Conservation (phyloP, 2,888 invertebrate species). For the Apodemia zela region DNA sequence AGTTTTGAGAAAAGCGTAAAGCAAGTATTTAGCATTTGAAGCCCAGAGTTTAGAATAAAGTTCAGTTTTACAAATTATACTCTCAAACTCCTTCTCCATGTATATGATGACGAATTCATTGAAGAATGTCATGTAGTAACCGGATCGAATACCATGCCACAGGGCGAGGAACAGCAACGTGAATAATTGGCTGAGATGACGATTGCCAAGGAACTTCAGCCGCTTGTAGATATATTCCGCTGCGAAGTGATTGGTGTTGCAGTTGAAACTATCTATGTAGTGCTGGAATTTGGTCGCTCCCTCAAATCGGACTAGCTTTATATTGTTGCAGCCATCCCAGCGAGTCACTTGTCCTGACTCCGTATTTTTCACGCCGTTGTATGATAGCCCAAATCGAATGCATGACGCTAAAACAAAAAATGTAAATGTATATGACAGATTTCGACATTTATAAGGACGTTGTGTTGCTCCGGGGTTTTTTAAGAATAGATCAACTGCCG, state of each 20-base stretch:
- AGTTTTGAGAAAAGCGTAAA: conserved; percentile 82
- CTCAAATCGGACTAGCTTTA: conserved; percentile 90
- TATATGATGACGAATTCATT: conserved; percentile 94
- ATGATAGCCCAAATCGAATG: conserved; percentile 87
- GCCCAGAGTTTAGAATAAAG: conserved; percentile 67
- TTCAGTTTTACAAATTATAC: conserved; percentile 74
- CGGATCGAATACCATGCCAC: conserved; percentile 97
- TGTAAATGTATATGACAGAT: too few species aligned
- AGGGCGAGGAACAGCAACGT: conserved; percentile 93
- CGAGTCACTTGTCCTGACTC: conserved; percentile 40
- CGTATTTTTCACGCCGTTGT: conserved; percentile 86
- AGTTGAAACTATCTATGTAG: conserved; percentile 95
- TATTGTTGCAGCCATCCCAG: conserved; percentile 96
- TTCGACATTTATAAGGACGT: too few species aligned
- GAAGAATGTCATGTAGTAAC: conserved; percentile 95
- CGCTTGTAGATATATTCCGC: conserved; percentile 96
- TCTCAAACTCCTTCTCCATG: conserved; percentile 88
- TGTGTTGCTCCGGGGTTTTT: too few species aligned
- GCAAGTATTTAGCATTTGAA: conserved; percentile 56
- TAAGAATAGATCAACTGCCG: too few species aligned
- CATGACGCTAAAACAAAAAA: conserved; percentile 61
- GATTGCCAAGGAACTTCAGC: conserved; percentile 92
- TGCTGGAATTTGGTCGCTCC: conserved; percentile 91
- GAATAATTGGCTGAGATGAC: conserved; percentile 88
- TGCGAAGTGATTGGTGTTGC: conserved; percentile 97